Evolutionary conservation across 2,113 vertebrate genomes (phyloP), one percentile per base, ranked within the genome.

Genomic region (Axis porcinus): DNA sequence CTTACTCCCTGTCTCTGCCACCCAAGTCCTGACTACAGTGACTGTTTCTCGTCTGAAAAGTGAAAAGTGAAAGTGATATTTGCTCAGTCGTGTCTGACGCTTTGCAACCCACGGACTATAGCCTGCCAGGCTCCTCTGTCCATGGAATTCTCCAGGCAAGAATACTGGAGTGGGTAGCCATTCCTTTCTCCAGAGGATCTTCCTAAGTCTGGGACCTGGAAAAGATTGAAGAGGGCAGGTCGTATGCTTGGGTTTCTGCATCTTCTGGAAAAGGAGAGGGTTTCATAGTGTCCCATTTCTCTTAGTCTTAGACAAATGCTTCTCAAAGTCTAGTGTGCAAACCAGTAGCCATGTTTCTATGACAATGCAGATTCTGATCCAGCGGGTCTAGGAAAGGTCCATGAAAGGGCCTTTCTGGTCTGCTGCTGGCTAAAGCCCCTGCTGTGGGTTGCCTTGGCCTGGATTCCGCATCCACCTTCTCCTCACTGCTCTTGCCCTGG

Each of bases 261-360:
- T 40, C 36, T 25, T 47, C 50, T 28, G 50, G 50, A 43, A 40
- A 36, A 10, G n/a, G 28, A 23, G 70, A 58, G 27, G 7, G 5
- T 25, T 11, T 16, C 33, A 15, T 6, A 36, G 1, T 23, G 21
- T 62, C 19, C 1, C 2, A 0, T 5, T 15, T 13, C 45, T 84
- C 40, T 43, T 17, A 13, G n/a, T 30, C 50, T 9, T 25, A 62
- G 13, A 76, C 7, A 25, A n/a, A 10, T 0, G 33, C 45, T 45
- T 17, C 74, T 79, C 27, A 0, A 60, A 19, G 33, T n/a, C 33
- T 16, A 5, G 5, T 9, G 43, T 17, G 23, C 33, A 33, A 19
- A 67, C 6, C 7, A 2, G 40, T 45, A 36, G 0, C 58, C 0
- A 1, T 7, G 47, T 4, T 1, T 7, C 12, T 1, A 7, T 8